Evolutionary conservation across 2,888 invertebrate species (phyloP), one percentile per base, ranked within the genome.

Genomic region (Hanleya hanleyi): DNA sequence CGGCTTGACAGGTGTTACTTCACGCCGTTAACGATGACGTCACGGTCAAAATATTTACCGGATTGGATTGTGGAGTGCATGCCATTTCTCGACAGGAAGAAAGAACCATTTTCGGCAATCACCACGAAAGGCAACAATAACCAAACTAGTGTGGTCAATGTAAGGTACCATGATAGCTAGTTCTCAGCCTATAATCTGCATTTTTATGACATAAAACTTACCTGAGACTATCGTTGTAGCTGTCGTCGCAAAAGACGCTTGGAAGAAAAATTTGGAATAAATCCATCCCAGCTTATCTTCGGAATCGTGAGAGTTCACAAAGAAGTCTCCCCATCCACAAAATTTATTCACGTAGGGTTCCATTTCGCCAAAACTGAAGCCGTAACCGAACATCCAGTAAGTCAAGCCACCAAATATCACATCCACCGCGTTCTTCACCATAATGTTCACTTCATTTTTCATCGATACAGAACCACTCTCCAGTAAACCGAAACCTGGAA

Each of bases 251-350:
- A 86, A 86, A 3, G 84, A 84, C 0, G 83, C 91, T 73, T 85
- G 84, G 67, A 86, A 86, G 73, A 86, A 81, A 69, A 85, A 86
- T 51, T 83, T 81, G 9, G 86, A 79, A 61, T 80, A 86, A 1
- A 81, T 77, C 73, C 78, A 78, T 15, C 84, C 85, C 9, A 82
- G 66, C 29, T 80, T 74, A 1, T 78, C 78, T 29, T 80, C 77
- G 35, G 33, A 15, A 1, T 83, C 79, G 41, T 64, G 35, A 2
- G 57, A 57, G 32, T 79, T 96, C 1, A 87, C 84, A 67, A 86
- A 84, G 75, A 86, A 88, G 64, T 79, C 70, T 0, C 87, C 87
- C 79, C 83, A 82, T 2, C 88, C 88, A 36, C 79, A 73, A 71
- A 88, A 82, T 0, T 83, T 69, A 67, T 86, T 88, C 9, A 78